Percentiles rank a stretch among this genome's conserved stretches.
phyloP scores from a whole-genome alignment of 2,113 vertebrate genomes.

The Xenopus laevis region DNA sequence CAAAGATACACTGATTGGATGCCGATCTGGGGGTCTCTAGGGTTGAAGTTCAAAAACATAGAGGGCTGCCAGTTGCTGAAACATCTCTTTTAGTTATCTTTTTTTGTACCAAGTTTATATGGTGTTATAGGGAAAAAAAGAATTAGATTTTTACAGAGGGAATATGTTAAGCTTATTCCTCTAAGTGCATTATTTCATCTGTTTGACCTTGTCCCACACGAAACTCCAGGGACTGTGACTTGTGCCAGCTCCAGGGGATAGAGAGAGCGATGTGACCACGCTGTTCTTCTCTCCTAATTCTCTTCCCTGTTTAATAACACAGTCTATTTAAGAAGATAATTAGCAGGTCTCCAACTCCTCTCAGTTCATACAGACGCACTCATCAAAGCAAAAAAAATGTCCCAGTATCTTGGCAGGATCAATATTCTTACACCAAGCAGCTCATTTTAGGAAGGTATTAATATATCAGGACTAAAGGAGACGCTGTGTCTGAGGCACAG shows the following conservation, averaged over 20 bases:
- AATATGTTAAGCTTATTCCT: too few relatives aligned
- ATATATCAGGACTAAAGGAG: constrained; percentile 31
- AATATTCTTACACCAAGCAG: constrained; percentile 34
- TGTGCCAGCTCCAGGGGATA: constrained; percentile 4
- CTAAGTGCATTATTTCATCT: background rate
- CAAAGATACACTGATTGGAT: too few relatives aligned
- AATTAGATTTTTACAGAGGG: too few relatives aligned
- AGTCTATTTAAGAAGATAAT: constrained; percentile 44
- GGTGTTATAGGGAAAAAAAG: too few relatives aligned
- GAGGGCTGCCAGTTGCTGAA: too few relatives aligned
- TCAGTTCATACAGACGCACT: constrained; percentile 30
- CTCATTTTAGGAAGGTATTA: constrained; percentile 36
- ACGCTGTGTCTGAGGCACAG: constrained; percentile 31
- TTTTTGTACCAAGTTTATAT: too few relatives aligned
- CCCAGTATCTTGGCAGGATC: constrained; percentile 25
- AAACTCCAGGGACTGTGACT: constrained; percentile 14
- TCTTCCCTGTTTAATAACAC: constrained; percentile 32
- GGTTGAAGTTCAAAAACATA: too few relatives aligned
- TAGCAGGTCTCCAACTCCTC: constrained; percentile 30
- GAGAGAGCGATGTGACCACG: background rate
- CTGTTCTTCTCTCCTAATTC: background rate
- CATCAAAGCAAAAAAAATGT: constrained; percentile 25
- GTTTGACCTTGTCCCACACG: constrained; percentile 11
- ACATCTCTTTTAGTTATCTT: too few relatives aligned
- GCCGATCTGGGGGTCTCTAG: too few relatives aligned